Evolutionary conservation across 1,140 invertebrate genomes (phyloP), one percentile per base, ranked within the genome.

Genomic region (Bombus consobrinus): DNA sequence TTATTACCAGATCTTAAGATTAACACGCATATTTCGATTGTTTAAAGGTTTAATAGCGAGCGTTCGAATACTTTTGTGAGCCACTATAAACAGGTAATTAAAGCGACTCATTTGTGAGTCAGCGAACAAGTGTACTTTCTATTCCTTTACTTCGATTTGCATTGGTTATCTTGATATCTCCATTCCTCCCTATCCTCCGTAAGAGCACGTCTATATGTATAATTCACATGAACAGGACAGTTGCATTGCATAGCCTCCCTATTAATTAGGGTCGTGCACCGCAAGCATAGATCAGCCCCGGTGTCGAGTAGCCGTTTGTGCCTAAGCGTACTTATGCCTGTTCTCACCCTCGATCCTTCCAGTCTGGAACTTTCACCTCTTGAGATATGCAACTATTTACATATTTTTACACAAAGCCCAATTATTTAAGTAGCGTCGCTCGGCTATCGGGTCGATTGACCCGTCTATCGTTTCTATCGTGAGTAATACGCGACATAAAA

Each of bases 181-280:
- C 74, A 47, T 79, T 73, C 47, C 80, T 80, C 59, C 78, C 84
- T 41, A 81, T 81, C 71, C 72, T 53, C 77, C 25, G 37, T 39
- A 78, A 81, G 77, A 85, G 84, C 80, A 87, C 71, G 81, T 91
- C 66, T 80, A 80, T 85, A 85, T 85, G 88, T 91, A 94, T 94
- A 94, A 94, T 94, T 94, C 92, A 94, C 91, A 86, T 81, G 80
- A 83, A 81, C 88, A 85, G 94, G 93, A 94, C 93, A 94, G 94
- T 94, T 94, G 94, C 93, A 94, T 94, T 90, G 93, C 93, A 91
- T 94, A 92, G 93, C 89, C 91, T 95, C 92, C 92, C 94, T 94
- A 93, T 94, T 95, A 95, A 95, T 95, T 95, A 95, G 93, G 94
- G 93, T 95, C 94, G 92, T 94, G 93, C 92, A 94, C 93, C 92